These are phyloP conservation scores for Phoenoteleia sp. DNA, from an alignment of 2,888 invertebrate species.

Conservation along the genomic window DNA sequence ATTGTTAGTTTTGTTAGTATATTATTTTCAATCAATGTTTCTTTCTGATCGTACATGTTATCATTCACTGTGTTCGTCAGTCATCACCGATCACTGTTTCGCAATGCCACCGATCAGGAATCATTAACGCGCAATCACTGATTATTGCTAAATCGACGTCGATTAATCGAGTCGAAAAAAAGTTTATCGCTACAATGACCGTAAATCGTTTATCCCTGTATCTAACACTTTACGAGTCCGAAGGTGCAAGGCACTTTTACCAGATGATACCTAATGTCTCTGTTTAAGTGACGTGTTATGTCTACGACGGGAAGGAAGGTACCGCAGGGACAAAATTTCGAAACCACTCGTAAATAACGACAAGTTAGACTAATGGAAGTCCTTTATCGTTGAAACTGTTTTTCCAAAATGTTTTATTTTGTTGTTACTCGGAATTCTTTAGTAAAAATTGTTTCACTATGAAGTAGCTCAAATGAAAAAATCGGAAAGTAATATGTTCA, in stretches of 20 bases:
- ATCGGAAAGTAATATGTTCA: too few species aligned
- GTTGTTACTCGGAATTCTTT: too few species aligned
- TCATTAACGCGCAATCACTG: conserved; percentile 48
- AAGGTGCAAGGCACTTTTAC: conserved; percentile 16
- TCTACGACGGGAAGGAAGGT: conserved; percentile 21
- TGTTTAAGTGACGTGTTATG: conserved; percentile 28
- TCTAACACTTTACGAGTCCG: conserved; percentile 23
- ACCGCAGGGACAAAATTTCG: conserved; percentile 32
- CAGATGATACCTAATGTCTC: conserved; percentile 22
- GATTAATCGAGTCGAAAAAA: conserved; percentile 16
- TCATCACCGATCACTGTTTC: conserved; percentile 58
- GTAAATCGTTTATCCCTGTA: conserved; percentile 49
- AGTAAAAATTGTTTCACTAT: not conserved
- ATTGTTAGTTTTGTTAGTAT: too few species aligned
- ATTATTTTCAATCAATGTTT: too few species aligned
- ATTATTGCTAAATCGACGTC: conserved; percentile 38
- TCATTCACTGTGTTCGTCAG: conserved; percentile 40
- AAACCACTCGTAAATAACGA: conserved; percentile 12
- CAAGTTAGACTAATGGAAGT: not conserved
- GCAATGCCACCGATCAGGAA: conserved; percentile 39
- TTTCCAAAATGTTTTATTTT: too few species aligned
- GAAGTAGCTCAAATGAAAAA: too few species aligned
- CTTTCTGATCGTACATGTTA: too few species aligned
- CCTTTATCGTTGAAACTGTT: too few species aligned
- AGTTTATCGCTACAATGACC: conserved; percentile 29